Percentiles rank a stretch among this genome's conserved stretches.
These are phyloP conservation scores for Tipula vernalis DNA, from an alignment of 2,888 invertebrate genomes.

Conservation along the genomic window DNA sequence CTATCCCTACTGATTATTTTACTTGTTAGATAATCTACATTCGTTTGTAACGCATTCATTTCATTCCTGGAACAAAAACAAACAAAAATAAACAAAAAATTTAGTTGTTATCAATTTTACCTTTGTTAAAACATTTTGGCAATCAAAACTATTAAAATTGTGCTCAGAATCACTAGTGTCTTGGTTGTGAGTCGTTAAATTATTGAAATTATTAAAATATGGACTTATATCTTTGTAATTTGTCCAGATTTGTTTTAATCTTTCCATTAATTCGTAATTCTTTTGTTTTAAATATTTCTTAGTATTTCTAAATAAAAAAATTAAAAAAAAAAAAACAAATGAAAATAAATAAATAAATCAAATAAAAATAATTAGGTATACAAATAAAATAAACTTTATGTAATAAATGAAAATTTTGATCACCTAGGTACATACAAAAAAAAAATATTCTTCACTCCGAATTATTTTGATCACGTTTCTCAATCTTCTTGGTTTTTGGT, in stretches of 20 bases:
- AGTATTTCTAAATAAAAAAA: conserved; percentile 24
- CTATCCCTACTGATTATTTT: conserved; percentile 33
- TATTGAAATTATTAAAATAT: neutral
- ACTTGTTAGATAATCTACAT: conserved; percentile 36
- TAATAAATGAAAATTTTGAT: neutral
- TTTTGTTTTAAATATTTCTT: conserved; percentile 30
- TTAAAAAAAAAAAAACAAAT: neutral
- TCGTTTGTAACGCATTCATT: conserved; percentile 35
- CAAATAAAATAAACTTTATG: neutral
- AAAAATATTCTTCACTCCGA: neutral
- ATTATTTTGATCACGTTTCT: conserved; percentile 4
- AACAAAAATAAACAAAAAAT: neutral
- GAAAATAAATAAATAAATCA: neutral
- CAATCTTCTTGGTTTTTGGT: conserved; percentile 23
- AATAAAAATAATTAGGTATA: neutral
- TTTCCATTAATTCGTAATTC: conserved; percentile 33
- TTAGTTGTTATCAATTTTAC: neutral
- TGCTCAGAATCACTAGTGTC: neutral
- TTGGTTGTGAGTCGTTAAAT: neutral
- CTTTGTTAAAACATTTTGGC: neutral
- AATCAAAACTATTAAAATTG: neutral
- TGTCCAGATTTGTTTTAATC: conserved; percentile 32
- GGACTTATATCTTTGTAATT: conserved; percentile 29
- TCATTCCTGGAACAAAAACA: conserved; percentile 27
- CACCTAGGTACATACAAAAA: neutral